phyloP scores from a whole-genome alignment of 2,888 invertebrate genomes.

The Apodemia mormo region DNA sequence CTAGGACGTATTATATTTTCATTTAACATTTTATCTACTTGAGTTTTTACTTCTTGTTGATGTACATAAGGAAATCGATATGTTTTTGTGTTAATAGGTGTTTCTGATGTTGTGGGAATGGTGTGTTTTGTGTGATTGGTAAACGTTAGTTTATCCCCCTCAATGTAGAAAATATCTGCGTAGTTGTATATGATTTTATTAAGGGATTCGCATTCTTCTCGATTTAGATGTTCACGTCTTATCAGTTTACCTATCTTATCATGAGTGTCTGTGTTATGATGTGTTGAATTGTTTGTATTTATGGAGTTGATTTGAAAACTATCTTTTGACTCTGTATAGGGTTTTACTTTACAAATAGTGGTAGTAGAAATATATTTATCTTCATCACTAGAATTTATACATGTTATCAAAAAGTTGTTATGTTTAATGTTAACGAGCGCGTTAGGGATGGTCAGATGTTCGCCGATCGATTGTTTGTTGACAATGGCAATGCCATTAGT shows the following conservation, averaged over 20 bases:
- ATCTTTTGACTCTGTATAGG: background rate
- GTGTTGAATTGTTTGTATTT: background rate
- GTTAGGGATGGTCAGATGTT: constrained; percentile 38
- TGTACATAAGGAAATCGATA: constrained; percentile 45
- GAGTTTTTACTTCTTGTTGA: constrained; percentile 41
- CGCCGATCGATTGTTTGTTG: constrained; percentile 37
- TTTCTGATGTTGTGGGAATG: constrained; percentile 42
- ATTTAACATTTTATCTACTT: constrained; percentile 39
- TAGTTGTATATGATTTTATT: constrained; percentile 35
- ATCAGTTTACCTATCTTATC: background rate
- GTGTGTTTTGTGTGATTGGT: constrained; percentile 41
- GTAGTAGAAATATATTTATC: constrained; percentile 1
- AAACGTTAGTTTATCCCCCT: constrained; percentile 37
- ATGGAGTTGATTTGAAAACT: background rate
- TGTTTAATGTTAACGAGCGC: constrained; percentile 36
- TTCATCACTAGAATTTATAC: constrained; percentile 28
- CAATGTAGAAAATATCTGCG: constrained; percentile 37
- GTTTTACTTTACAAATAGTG: background rate
- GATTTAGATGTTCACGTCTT: constrained; percentile 33
- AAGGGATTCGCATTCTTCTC: constrained; percentile 35
- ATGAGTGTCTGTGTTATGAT: background rate
- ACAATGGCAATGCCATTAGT: constrained; percentile 35
- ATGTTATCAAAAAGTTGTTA: constrained; percentile 36
- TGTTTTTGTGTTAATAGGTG: constrained; percentile 42
- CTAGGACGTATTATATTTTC: constrained; percentile 39